Evolutionary conservation across 2,888 invertebrate species (phyloP).

Genomic region (Drosophila quinaria): DNA sequence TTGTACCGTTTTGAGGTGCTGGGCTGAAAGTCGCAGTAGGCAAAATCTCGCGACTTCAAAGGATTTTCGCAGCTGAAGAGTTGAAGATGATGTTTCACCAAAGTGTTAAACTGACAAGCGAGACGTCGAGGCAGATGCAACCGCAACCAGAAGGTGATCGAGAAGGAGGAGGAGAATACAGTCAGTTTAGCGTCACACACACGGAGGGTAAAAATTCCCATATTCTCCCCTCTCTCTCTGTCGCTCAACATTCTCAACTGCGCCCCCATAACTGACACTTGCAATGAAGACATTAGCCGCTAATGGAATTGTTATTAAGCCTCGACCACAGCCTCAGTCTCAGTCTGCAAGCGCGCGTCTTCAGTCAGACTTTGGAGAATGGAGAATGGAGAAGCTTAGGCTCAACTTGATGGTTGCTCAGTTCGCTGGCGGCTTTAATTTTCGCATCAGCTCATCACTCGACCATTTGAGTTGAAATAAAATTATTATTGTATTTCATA

Average conservation of each 20-base stretch:
- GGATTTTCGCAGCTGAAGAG: conserved; percentile 36
- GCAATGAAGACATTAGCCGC: conserved; percentile 86
- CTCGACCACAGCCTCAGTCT: conserved; percentile 36
- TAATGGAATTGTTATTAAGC: conserved; percentile 86
- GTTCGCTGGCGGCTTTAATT: conserved; percentile 67
- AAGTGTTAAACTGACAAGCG: conserved; percentile 82
- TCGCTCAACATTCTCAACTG: conserved; percentile 11
- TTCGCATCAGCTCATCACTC: conserved; percentile 61
- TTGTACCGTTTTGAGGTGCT: background rate
- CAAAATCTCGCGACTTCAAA: conserved; percentile 51
- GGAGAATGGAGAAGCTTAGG: conserved; percentile 29
- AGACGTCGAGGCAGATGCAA: conserved; percentile 43
- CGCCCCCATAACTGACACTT: conserved; percentile 83
- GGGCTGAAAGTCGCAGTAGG: background rate
- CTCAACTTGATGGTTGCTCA: conserved; percentile 40
- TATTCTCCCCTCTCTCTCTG: background rate
- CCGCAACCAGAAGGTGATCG: background rate
- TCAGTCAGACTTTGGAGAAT: conserved; percentile 29
- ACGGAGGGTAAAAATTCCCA: background rate
- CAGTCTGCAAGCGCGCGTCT: conserved; percentile 32
- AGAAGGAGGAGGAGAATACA: conserved; percentile 42
- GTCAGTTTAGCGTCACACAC: conserved; percentile 75
- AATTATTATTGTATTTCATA: conserved; percentile 76
- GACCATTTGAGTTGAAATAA: conserved; percentile 68
- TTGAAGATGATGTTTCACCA: conserved; percentile 32